Evolutionary conservation across 2,888 invertebrate genomes (phyloP).

Genomic region (Scaptodrosophila latifasciaeformis): DNA sequence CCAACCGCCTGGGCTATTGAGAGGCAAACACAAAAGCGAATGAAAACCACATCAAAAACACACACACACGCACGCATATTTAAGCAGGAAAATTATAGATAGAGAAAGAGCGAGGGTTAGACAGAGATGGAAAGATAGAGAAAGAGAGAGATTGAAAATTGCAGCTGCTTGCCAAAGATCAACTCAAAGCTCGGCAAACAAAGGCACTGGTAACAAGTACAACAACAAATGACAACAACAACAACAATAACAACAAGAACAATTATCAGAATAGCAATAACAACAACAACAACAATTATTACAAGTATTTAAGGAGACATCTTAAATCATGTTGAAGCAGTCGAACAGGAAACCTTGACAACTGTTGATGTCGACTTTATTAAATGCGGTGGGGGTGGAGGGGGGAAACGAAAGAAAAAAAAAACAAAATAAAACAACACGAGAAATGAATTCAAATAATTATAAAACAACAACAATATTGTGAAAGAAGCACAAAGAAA

Average conservation of each 20-base stretch:
- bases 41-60: too few relatives aligned
- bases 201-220: too few relatives aligned
- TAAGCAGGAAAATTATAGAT: constrained; percentile 4
- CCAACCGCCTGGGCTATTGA: neutral
- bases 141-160: constrained; percentile 21
- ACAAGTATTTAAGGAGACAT: too few relatives aligned
- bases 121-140: constrained; percentile 18
- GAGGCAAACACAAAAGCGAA: neutral
- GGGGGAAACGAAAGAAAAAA: too few relatives aligned
- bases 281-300: constrained; percentile 23
- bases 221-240: constrained; percentile 43
- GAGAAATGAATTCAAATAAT: too few relatives aligned
- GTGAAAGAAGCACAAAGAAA: constrained; percentile 15
- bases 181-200: too few relatives aligned
- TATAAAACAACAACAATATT: constrained; percentile 25
- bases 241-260: constrained; percentile 5
- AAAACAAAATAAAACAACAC: constrained; percentile 2
- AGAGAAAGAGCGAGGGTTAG: constrained; percentile 8
- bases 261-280: constrained; percentile 12
- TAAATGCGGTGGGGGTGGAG: too few relatives aligned
- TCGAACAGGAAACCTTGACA: too few relatives aligned
- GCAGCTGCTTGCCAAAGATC: too few relatives aligned
- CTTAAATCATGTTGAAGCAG: too few relatives aligned
- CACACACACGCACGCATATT: constrained; percentile 26
- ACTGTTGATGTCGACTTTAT: too few relatives aligned